Conservation (phyloP, 2,797 vertebrate species). For the Aeoliscus strigatus region DNA sequence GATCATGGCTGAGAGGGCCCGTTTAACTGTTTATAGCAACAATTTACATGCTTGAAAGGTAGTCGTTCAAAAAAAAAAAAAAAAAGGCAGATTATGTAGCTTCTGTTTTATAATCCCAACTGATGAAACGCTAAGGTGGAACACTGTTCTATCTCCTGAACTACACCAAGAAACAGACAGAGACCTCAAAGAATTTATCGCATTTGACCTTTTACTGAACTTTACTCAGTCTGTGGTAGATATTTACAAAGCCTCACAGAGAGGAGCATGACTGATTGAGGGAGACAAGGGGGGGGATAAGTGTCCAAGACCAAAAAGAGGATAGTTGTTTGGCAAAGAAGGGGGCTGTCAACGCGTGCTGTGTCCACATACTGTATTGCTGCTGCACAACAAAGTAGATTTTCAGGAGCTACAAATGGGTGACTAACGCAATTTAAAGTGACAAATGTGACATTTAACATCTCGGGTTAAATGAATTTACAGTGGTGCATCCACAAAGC, state of each 20-base stretch:
- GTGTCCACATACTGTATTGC: too few species aligned
- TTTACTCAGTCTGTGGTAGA: slow-evolving; percentile 51
- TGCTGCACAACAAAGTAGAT: too few species aligned
- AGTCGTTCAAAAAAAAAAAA: slow-evolving; percentile 11
- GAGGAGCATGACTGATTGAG: slow-evolving; percentile 31
- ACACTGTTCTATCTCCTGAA: slow-evolving; percentile 16
- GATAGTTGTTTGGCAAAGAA: slow-evolving; percentile 16
- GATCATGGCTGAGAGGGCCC: slow-evolving; percentile 32
- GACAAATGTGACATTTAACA: slow-evolving; percentile 19
- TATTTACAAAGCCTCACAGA: slow-evolving; percentile 50
- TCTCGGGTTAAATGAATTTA: slow-evolving; percentile 25
- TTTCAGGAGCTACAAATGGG: slow-evolving; percentile 22
- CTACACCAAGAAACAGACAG: slow-evolving; percentile 16
- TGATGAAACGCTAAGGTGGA: slow-evolving; percentile 7
- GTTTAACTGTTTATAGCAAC: slow-evolving; percentile 31
- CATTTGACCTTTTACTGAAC: slow-evolving; percentile 67
- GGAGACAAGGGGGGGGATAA: slow-evolving; percentile 15
- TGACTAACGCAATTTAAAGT: slow-evolving; percentile 35
- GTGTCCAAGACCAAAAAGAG: slow-evolving; percentile 16
- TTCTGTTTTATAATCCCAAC: slow-evolving; percentile 9
- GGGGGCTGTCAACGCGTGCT: too few species aligned
- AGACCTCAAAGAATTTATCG: slow-evolving; percentile 40
- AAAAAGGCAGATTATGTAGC: slow-evolving; percentile 6
- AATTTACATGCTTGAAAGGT: slow-evolving; percentile 38
- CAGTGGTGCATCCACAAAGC: slow-evolving; percentile 2